These are phyloP conservation scores for Achatina immaculata DNA, from an alignment of 1,140 invertebrate genomes.

Conservation along the genomic window DNA sequence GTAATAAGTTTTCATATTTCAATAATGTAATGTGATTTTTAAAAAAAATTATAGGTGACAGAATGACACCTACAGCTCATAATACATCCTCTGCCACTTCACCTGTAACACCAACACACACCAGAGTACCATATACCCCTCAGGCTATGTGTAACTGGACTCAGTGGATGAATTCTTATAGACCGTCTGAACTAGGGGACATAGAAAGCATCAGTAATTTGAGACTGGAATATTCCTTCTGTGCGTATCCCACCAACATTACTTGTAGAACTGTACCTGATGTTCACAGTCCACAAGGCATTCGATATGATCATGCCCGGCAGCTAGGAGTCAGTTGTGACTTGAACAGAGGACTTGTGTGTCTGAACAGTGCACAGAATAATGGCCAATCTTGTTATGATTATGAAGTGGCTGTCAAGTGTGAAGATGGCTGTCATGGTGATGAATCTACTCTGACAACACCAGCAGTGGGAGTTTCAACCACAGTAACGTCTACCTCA, in stretches of 20 bases:
- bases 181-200: conserved; percentile 46
- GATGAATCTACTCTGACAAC: not conserved
- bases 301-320: not conserved
- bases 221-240: conserved; percentile 45
- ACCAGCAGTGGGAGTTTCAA: conserved; percentile 26
- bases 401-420: conserved; percentile 57
- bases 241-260: conserved; percentile 32
- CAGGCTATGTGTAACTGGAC: conserved; percentile 77
- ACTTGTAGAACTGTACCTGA: not conserved
- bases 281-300: not conserved
- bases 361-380: conserved; percentile 51
- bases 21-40: too few relatives aligned
- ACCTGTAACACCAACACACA: conserved; percentile 13
- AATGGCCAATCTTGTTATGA: conserved; percentile 49
- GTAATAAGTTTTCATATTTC: too few relatives aligned
- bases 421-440: conserved; percentile 51
- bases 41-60: not conserved
- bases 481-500: conserved; percentile 1
- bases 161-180: conserved; percentile 79
- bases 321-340: conserved; percentile 55
- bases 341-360: conserved; percentile 54
- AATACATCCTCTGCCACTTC: conserved; percentile 3
- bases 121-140: not conserved
- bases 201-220: conserved; percentile 49
- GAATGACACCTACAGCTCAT: conserved; percentile 20